Evolutionary conservation across 1,140 invertebrate species (phyloP).

Genomic region (Coenobita brevimanus): DNA sequence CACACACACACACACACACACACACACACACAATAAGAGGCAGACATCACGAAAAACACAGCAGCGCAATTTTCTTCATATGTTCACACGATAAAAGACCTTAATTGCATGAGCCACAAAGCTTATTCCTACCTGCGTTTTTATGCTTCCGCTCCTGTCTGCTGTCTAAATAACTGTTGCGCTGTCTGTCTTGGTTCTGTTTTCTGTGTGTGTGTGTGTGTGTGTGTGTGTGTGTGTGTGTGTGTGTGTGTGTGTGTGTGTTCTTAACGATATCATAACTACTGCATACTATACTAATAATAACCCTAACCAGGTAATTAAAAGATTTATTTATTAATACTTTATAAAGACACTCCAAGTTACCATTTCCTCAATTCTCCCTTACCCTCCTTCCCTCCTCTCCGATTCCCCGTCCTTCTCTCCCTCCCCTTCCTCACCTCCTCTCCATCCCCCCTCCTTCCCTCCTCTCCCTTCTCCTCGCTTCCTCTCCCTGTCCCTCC

Average conservation of each 20-base stretch:
- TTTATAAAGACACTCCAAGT: neutral
- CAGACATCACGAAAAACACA: too few species aligned
- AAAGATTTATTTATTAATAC: neutral
- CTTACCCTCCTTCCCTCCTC: neutral
- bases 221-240: too few species aligned
- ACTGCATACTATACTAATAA: too few species aligned
- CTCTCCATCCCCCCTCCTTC: neutral
- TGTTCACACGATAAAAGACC: slow-evolving; percentile 24
- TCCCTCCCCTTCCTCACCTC: neutral
- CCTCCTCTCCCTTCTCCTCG: neutral
- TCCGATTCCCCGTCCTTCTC: neutral
- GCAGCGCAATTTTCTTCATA: neutral
- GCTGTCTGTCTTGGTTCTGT: too few species aligned
- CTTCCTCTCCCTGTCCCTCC: neutral
- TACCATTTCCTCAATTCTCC: neutral
- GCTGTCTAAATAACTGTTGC: too few species aligned
- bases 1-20: too few species aligned
- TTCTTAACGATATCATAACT: too few species aligned
- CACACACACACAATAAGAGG: too few species aligned
- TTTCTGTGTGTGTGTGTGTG: too few species aligned
- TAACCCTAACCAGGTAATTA: too few species aligned
- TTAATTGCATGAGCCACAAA: neutral
- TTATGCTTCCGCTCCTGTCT: slow-evolving; percentile 19
- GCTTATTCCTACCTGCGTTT: neutral
- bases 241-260: too few species aligned